These are phyloP conservation scores for Rostratula benghalensis DNA, from an alignment of 2,113 vertebrate species.

Conservation along the genomic window DNA sequence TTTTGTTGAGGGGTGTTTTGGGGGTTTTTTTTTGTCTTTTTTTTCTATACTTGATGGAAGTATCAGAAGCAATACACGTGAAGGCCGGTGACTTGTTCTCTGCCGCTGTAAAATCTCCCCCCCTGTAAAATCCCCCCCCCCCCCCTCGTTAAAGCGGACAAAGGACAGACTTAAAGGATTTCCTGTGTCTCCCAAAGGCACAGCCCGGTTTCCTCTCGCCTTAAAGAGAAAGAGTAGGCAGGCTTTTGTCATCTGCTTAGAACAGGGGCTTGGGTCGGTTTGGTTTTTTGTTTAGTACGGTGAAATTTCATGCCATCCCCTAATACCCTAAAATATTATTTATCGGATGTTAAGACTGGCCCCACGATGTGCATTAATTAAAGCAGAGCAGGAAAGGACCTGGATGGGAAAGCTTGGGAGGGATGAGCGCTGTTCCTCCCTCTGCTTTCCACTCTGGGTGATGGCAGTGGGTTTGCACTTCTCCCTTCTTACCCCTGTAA, in stretches of 20 bases:
- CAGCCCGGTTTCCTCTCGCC: slow-evolving; percentile 32
- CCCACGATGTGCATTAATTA: neutral
- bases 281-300: neutral
- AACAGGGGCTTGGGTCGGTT: neutral
- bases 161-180: slow-evolving; percentile 54
- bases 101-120: slow-evolving; percentile 23
- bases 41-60: slow-evolving; percentile 6
- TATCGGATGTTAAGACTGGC: neutral
- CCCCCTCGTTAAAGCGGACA: slow-evolving; percentile 50
- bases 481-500: neutral
- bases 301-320: neutral
- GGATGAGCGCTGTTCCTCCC: neutral
- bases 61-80: slow-evolving; percentile 26
- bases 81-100: neutral
- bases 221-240: slow-evolving; percentile 1
- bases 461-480: too few species aligned
- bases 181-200: slow-evolving; percentile 24
- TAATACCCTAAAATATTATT: neutral
- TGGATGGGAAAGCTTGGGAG: neutral
- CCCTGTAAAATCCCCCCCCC: slow-evolving; percentile 32
- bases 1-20: too few species aligned
- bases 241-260: neutral
- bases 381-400: neutral
- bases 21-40: neutral
- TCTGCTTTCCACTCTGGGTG: neutral